Evolutionary conservation across 2,113 vertebrate genomes (phyloP), one percentile per base, ranked within the genome.

Genomic region (Peromyscus maniculatus): DNA sequence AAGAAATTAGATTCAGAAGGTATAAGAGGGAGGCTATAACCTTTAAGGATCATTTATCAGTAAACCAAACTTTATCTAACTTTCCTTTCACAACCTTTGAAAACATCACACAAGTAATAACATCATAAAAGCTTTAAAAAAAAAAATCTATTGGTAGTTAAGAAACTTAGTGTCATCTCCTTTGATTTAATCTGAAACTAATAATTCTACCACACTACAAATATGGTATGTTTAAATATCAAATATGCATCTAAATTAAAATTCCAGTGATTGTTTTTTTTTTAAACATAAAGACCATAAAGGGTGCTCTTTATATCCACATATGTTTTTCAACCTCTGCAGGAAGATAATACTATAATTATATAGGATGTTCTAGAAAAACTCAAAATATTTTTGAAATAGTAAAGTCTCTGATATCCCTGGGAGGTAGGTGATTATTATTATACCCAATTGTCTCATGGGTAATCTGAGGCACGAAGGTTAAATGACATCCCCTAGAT

Each of bases 381-480:
- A 96, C 93, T 97, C 93, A 92, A 93, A 97, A 88, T 97, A 96
- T 87, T 98, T 98, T 93, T 97, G 95, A 97, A 97, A 96, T 94
- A 97, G 87, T 95, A 95, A 96, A 96, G 93, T 98, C 97, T 98
- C 96, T 97, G 97, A 91, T 91, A 96, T 97, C 94, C 94, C 87
- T 95, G 97, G 98, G 98, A 98, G 98, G 98, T 98, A 98, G 98
- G 96, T 96, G 91, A 97, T 86, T 77, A 95, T 83, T 95, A 91
- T 92, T 93, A 95, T 97, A 97, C 97, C 98, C 97, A 96, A 97
- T 16, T 94, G 90, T 96, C 86, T 84, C 43, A 91, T 97, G 98
- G 98, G 97, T 97, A 97, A 91, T 96, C 95, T 91, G 97, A 98
- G 98, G 98, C 98, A 98, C 97, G 0, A 97, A 98, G 98, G 97